These are phyloP conservation scores for Maniola hyperantus DNA, from an alignment of 2,888 invertebrate genomes.

Conservation along the genomic window DNA sequence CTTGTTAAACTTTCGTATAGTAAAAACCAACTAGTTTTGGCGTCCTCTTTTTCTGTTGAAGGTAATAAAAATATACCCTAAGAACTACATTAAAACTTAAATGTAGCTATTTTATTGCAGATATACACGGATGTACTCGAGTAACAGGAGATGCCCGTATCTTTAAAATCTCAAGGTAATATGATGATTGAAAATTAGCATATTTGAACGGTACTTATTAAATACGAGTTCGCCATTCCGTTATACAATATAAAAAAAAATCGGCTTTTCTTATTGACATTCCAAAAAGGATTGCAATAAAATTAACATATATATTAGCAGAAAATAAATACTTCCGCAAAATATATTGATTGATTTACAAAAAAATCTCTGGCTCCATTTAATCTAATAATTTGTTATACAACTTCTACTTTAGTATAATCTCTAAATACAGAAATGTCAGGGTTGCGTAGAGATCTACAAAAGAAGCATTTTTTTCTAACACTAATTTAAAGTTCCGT, in stretches of 20 bases:
- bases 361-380: slow-evolving; percentile 25
- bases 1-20: too few relatives aligned
- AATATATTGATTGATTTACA: slow-evolving; percentile 23
- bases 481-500: neutral
- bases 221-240: neutral
- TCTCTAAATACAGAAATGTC: slow-evolving; percentile 33
- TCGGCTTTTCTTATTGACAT: slow-evolving; percentile 21
- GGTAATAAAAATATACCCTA: too few relatives aligned
- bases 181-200: slow-evolving; percentile 16
- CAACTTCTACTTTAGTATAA: slow-evolving; percentile 8
- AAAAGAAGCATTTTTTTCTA: neutral
- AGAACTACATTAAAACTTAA: neutral
- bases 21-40: too few relatives aligned
- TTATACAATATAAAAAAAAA: neutral
- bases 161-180: slow-evolving; percentile 20
- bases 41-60: too few relatives aligned
- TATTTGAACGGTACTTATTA: slow-evolving; percentile 19
- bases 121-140: slow-evolving; percentile 8
- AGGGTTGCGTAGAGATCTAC: slow-evolving; percentile 22
- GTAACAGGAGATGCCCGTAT: slow-evolving; percentile 12
- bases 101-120: neutral
- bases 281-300: slow-evolving; percentile 27
- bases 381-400: slow-evolving; percentile 26
- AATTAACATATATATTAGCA: slow-evolving; percentile 30
- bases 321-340: slow-evolving; percentile 25